Evolutionary conservation across 53 echinoderm and acorn worm genomes (phyloP).

Genomic region (Echinarachnius parma): DNA sequence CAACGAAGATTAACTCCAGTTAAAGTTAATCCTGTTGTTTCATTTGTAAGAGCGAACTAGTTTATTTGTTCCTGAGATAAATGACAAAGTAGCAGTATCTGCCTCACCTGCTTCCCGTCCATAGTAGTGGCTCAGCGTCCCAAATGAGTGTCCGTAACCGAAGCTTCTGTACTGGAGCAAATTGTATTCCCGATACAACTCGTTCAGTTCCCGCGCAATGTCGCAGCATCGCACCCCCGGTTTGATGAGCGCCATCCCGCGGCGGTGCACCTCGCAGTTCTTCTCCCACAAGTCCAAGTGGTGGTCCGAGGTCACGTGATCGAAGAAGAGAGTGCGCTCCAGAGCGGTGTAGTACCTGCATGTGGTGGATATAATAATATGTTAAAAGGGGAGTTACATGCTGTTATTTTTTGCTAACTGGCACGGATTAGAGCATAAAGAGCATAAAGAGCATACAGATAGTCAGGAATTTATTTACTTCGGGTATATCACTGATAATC

Average conservation of each 20-base stretch:
- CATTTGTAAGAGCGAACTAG: too few relatives aligned
- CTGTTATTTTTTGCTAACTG: too few relatives aligned
- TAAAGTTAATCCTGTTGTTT: too few relatives aligned
- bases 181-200: constrained; percentile 53
- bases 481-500: too few relatives aligned
- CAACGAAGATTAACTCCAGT: too few relatives aligned
- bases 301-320: constrained; percentile 66
- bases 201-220: constrained; percentile 75
- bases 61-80: too few relatives aligned
- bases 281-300: constrained; percentile 72
- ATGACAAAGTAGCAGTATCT: too few relatives aligned
- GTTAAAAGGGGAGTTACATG: too few relatives aligned
- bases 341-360: constrained; percentile 78
- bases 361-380: not conserved
- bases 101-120: constrained; percentile 86
- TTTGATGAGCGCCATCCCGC: constrained; percentile 69
- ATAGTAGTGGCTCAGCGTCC: constrained; percentile 68
- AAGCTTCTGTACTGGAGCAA: constrained; percentile 78
- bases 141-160: constrained; percentile 94
- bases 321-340: constrained; percentile 76
- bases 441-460: too few relatives aligned
- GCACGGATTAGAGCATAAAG: too few relatives aligned
- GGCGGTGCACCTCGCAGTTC: constrained; percentile 71
- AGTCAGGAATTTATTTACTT: too few relatives aligned
- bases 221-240: constrained; percentile 78